Evolutionary conservation across 2,888 invertebrate species (phyloP).

Genomic region (Leptothorax acervorum): DNA sequence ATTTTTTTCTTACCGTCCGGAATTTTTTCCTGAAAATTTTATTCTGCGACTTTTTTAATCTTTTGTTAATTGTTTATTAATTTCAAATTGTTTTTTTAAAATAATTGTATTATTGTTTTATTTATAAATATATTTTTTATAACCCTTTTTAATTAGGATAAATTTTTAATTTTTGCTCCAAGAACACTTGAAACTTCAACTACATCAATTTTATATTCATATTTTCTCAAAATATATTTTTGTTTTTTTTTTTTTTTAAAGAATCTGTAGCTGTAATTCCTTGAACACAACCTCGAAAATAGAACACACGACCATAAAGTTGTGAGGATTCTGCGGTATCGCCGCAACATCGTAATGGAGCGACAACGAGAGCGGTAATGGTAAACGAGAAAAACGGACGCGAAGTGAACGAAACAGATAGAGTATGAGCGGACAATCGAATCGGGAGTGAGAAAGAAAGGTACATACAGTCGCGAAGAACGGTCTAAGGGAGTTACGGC

Average conservation of each 20-base stretch:
- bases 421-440: conserved; percentile 21
- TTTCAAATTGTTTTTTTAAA: too few relatives aligned
- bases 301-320: conserved; percentile 27
- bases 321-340: conserved; percentile 33
- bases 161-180: too few relatives aligned
- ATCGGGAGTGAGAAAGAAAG: conserved; percentile 28
- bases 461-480: conserved; percentile 18
- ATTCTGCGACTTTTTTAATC: too few relatives aligned
- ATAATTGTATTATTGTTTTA: too few relatives aligned
- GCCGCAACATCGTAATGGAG: conserved; percentile 36
- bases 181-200: too few relatives aligned
- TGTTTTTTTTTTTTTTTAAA: not conserved
- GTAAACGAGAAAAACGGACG: conserved; percentile 46
- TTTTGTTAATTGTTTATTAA: too few relatives aligned
- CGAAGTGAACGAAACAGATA: conserved; percentile 30
- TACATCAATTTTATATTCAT: too few relatives aligned
- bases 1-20: too few relatives aligned
- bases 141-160: too few relatives aligned
- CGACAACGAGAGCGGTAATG: conserved; percentile 33
- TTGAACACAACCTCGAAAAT: not conserved
- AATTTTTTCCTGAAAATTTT: too few relatives aligned
- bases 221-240: not conserved
- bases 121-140: too few relatives aligned
- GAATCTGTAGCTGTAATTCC: not conserved
- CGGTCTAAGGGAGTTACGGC: not conserved